Percentiles rank a stretch among this genome's conserved stretches.
These are phyloP conservation scores for Leucophenga maculata DNA, from an alignment of 2,888 invertebrate genomes.

Conservation along the genomic window DNA sequence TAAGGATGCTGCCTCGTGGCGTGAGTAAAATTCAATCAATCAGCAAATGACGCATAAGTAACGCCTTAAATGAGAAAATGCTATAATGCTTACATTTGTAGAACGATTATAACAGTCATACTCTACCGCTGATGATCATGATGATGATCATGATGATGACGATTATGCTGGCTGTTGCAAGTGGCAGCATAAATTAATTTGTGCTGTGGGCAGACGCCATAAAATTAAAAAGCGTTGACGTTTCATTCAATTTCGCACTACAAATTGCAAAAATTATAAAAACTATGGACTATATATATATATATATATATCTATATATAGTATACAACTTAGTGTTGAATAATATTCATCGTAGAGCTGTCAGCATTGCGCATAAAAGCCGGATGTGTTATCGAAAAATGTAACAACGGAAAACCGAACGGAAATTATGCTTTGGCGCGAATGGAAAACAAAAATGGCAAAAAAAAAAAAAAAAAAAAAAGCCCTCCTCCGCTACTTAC, in stretches of 20 bases:
- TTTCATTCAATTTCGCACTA: too few species aligned
- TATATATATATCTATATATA: too few species aligned
- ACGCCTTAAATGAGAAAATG: background rate
- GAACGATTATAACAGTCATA: too few species aligned
- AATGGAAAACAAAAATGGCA: slow-evolving; percentile 42
- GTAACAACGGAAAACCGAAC: slow-evolving; percentile 28
- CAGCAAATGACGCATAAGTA: slow-evolving; percentile 15
- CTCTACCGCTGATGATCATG: too few species aligned
- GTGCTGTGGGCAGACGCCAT: too few species aligned
- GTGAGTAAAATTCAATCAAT: slow-evolving; percentile 11
- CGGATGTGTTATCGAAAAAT: slow-evolving; percentile 22
- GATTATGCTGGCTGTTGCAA: too few species aligned
- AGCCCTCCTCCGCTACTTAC: background rate
- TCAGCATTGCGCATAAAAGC: slow-evolving; percentile 44
- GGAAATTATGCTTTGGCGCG: slow-evolving; percentile 38
- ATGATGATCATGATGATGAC: too few species aligned
- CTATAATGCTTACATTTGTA: too few species aligned
- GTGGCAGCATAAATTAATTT: too few species aligned
- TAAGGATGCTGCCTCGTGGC: background rate
- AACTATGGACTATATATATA: background rate
- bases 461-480: too few species aligned
- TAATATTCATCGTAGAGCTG: slow-evolving; percentile 51
- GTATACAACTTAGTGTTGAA: slow-evolving; percentile 36
- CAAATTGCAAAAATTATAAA: too few species aligned
- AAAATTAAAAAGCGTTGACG: too few species aligned